Evolutionary conservation across 2,888 invertebrate species (phyloP).

Genomic region (Miltochrista miniata): DNA sequence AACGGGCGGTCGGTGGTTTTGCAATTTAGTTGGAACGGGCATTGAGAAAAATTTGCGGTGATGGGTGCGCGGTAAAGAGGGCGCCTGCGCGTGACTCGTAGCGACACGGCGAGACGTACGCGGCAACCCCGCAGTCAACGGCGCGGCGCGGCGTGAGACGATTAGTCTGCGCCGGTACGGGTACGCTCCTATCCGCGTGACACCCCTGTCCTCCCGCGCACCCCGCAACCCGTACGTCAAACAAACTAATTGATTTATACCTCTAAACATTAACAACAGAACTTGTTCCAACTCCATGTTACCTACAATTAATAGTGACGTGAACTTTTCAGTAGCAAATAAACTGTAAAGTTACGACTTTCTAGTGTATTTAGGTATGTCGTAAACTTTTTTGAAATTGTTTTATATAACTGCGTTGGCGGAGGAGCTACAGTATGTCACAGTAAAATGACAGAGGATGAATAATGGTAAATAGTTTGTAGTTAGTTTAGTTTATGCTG

Average conservation of each 20-base stretch:
- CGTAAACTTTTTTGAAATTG: conserved; percentile 30
- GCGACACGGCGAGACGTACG: conserved; percentile 37
- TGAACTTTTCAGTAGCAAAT: conserved; percentile 36
- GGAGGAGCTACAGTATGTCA: conserved; percentile 37
- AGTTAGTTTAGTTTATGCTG: conserved; percentile 20
- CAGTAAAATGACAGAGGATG: conserved; percentile 62
- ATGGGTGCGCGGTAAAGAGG: conserved; percentile 41
- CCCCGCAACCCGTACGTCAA: conserved; percentile 57
- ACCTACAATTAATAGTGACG: conserved; percentile 36
- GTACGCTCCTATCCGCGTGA: conserved; percentile 32
- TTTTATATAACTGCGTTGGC: conserved; percentile 24
- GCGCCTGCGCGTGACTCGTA: conserved; percentile 54
- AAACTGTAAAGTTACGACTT: conserved; percentile 27
- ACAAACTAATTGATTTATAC: conserved; percentile 74
- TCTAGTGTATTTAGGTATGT: conserved; percentile 29
- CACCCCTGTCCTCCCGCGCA: conserved; percentile 33
- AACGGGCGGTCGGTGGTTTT: conserved; percentile 67
- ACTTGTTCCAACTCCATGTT: conserved; percentile 52
- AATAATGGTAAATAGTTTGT: conserved; percentile 66
- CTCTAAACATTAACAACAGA: conserved; percentile 50
- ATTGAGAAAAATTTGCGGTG: conserved; percentile 75
- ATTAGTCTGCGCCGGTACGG: conserved; percentile 32
- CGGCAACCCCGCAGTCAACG: conserved; percentile 47
- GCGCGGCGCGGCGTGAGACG: conserved; percentile 43
- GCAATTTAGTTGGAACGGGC: conserved; percentile 73